Conservation (phyloP, 2,113 vertebrate species). For the Nannobrachium achirus region DNA sequence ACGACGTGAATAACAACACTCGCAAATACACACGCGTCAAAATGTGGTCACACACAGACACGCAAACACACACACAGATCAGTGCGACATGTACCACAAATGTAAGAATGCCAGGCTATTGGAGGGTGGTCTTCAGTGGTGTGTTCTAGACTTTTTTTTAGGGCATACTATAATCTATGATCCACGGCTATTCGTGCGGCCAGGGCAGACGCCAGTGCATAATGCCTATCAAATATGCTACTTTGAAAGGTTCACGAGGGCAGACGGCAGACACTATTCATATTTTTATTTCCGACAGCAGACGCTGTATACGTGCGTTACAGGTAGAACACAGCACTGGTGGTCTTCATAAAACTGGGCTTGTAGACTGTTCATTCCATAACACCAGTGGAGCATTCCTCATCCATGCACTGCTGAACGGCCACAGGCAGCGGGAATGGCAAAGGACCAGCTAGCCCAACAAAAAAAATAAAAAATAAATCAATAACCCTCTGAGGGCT, state of each 20-base stretch:
- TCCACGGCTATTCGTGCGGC: too few species aligned
- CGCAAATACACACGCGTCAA: neutral
- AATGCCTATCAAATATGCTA: too few species aligned
- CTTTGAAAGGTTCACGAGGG: too few species aligned
- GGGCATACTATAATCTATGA: too few species aligned
- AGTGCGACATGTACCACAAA: neutral
- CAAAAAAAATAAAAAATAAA: neutral
- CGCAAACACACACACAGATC: neutral
- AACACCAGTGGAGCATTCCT: slow-evolving; percentile 38
- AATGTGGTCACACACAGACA: neutral
- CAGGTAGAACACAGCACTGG: too few species aligned
- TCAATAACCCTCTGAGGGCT: slow-evolving; percentile 22
- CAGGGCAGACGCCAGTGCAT: too few species aligned
- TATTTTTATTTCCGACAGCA: too few species aligned
- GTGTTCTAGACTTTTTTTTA: too few species aligned
- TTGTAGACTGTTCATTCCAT: slow-evolving; percentile 36
- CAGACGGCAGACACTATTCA: too few species aligned
- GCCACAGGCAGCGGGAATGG: slow-evolving; percentile 12
- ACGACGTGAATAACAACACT: neutral
- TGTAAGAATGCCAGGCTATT: neutral
- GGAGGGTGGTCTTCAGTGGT: too few species aligned
- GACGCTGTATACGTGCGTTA: too few species aligned
- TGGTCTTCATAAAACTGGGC: too few species aligned
- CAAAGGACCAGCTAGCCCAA: slow-evolving; percentile 19
- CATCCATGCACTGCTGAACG: slow-evolving; percentile 21